Evolutionary conservation across 2,797 vertebrate genomes (phyloP).

Genomic region (Lepilemur ruficaudatus): DNA sequence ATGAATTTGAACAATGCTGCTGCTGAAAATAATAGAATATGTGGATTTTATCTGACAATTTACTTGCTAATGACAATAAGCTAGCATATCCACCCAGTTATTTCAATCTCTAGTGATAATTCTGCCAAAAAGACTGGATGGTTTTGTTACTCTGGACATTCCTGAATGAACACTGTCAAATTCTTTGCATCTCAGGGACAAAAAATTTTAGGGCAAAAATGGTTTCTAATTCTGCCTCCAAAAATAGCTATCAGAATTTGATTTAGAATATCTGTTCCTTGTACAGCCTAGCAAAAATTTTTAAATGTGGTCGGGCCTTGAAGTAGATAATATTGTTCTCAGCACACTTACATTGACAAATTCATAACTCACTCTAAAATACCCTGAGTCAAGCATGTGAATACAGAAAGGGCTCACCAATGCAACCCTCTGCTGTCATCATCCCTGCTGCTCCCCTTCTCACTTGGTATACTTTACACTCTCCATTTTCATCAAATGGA

Average conservation of each 20-base stretch:
- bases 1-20: background rate
- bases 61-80: background rate
- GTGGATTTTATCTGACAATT: background rate
- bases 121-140: background rate
- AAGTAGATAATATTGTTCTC: constrained; percentile 55
- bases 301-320: constrained; percentile 28
- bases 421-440: background rate
- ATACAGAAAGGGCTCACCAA: background rate
- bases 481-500: constrained; percentile 7
- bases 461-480: constrained; percentile 3
- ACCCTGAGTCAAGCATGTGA: background rate
- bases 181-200: background rate
- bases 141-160: background rate
- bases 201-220: background rate
- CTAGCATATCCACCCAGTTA: background rate
- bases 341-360: background rate
- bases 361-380: constrained; percentile 45
- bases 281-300: background rate
- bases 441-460: background rate
- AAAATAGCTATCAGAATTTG: constrained; percentile 4
- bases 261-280: constrained; percentile 32
- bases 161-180: background rate
- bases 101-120: background rate
- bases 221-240: background rate
- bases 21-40: background rate